Evolutionary conservation across 2,888 invertebrate genomes (phyloP), one percentile per base, ranked within the genome.

Genomic region (Eilema depressum): DNA sequence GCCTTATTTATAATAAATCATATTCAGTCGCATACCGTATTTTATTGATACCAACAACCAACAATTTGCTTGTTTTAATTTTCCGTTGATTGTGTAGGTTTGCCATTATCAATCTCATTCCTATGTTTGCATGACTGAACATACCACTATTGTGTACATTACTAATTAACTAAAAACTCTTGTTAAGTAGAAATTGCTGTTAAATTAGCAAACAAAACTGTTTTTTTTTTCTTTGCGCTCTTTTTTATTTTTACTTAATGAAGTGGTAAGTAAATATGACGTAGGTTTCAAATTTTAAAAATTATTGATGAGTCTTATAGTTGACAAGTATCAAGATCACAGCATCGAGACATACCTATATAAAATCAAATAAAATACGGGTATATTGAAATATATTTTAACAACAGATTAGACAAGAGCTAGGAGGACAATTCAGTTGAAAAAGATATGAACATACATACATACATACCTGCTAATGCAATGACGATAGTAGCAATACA

Each of bases 1-100:
- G 92, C 93, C 92, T 92, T 93, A 90, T 93, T 94, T 93, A 88
- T 91, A 94, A 95, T 95, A 95, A 95, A 95, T 89, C 88, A 92
- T 95, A 93, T 93, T 93, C 90, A 91, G 88, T 91, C 91, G 89
- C 88, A 91, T 86, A 83, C 76, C 84, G 94, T 92, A 93, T 95
- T 95, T 95, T 91, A 94, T 95, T 95, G 86, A 83, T 86, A 75
- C 81, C 76, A 69, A 81, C 78, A 83, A 75, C 85, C 86, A 87
- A 85, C 76, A 60, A 77, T 74, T 84, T 84, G 87, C 87, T 88
- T 89, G 81, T 87, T 91, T 89, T 84, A 75, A 82, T 89, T 91
- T 91, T 89, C 76, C 90, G 91, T 94, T 94, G 84, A 88, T 94
- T 94, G 95, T 95, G 93, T 90, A 94, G 94, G 95, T 95, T 95